Conservation (phyloP, 1,140 invertebrate genomes). For the Diachasma alloeum region DNA sequence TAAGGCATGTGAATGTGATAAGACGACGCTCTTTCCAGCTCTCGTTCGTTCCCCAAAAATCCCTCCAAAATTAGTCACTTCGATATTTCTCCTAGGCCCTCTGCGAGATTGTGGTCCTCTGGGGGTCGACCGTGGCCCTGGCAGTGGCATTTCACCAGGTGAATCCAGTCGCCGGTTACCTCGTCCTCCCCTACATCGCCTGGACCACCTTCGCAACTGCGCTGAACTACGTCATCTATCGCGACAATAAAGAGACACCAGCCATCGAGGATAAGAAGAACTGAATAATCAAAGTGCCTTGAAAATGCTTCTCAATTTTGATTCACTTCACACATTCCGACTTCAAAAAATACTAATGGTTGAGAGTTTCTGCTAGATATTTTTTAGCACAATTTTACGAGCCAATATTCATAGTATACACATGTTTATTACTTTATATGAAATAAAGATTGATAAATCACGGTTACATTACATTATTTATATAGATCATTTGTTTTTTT, state of each 20-base stretch:
- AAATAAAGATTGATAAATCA: constrained; percentile 58
- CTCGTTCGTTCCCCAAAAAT: too few species aligned
- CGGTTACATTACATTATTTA: constrained; percentile 49
- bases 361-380: background rate
- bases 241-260: constrained; percentile 64
- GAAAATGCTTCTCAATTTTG: background rate
- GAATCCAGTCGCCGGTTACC: constrained; percentile 73
- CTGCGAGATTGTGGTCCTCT: constrained; percentile 73
- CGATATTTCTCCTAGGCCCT: constrained; percentile 70
- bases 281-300: background rate
- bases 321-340: background rate
- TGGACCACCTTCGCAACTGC: constrained; percentile 79
- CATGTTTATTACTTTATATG: constrained; percentile 58
- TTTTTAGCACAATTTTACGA: background rate
- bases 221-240: constrained; percentile 75
- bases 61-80: background rate
- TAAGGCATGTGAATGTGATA: background rate
- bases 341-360: background rate
- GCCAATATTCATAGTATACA: constrained; percentile 44
- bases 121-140: constrained; percentile 70
- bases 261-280: constrained; percentile 39
- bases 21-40: too few species aligned
- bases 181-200: constrained; percentile 81
- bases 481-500: constrained; percentile 43
- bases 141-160: constrained; percentile 74